Evolutionary conservation across 2,797 vertebrate species (phyloP), one percentile per base, ranked within the genome.

Genomic region (Xyrichtys novacula): DNA sequence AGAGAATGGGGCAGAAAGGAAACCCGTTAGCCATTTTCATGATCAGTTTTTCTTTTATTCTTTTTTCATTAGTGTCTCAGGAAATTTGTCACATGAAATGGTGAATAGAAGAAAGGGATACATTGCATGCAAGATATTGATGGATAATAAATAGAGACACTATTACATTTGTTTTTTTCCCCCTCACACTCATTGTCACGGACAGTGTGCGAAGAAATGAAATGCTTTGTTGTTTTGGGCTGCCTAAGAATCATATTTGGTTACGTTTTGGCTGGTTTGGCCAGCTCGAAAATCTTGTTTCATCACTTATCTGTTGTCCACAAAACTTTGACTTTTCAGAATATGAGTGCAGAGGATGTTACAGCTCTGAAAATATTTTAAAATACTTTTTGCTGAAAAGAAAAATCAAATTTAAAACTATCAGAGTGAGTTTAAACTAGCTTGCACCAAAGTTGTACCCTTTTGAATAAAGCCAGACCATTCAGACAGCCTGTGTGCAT

Each of bases 1-100:
- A 60, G 75, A 91, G 81, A 93, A 91, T 85, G 78, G 79, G 76
- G 74, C 67, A 55, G 69, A 81, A 88, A 75, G 79, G 83, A 83
- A 83, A 86, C 84, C 91, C 79, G 49, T 71, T 80, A 90, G 91
- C 86, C 84, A 89, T 90, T 88, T 92, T 91, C 86, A 85, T 77
- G 83, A 84, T 88, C 79, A 22, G 76, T 71, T 81, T 88, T 83
- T 87, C 83, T 86, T 79, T 88, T 80, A 78, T 85, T 87, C 70
- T 76, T 77, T 25, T 89, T 84, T 94, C 74, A 83, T 88, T 90
- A 86, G 81, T 31, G 48, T 91, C 74, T 86, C 75, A 79, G 89
- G 91, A 91, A 93, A 91, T 89, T 83, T 84, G 83, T 78, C 63
- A 72, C 75, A 82, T 74, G 76, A 74, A 83, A 84, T 88, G 82